Evolutionary conservation across 2,797 vertebrate genomes (phyloP).

Genomic region (Zenarchopterus dispar): DNA sequence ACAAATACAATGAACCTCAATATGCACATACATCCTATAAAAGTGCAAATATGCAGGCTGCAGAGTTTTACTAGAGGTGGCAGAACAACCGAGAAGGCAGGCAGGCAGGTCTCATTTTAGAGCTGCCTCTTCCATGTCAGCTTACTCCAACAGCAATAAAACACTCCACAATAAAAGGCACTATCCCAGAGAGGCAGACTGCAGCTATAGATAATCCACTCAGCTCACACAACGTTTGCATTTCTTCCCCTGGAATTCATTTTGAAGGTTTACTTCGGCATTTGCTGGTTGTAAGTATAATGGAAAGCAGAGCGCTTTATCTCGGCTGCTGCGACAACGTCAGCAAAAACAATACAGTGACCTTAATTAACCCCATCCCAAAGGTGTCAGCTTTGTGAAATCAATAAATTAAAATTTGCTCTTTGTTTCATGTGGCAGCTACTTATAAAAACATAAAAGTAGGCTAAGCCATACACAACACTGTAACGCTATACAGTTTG

Average conservation of each 20-base stretch:
- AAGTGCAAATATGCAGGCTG: slow-evolving; percentile 47
- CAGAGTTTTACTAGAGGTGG: slow-evolving; percentile 72
- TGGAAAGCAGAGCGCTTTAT: slow-evolving; percentile 60
- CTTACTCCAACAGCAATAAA: slow-evolving; percentile 82
- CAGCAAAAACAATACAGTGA: slow-evolving; percentile 61
- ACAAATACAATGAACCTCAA: slow-evolving; percentile 53
- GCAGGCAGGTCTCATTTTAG: slow-evolving; percentile 75
- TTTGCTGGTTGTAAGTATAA: slow-evolving; percentile 62
- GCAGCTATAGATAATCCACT: slow-evolving; percentile 80
- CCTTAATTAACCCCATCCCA: neutral
- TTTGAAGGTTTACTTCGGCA: slow-evolving; percentile 71
- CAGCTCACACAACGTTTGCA: slow-evolving; percentile 72
- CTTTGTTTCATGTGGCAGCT: slow-evolving; percentile 19
- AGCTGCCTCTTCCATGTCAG: slow-evolving; percentile 82
- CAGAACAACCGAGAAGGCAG: slow-evolving; percentile 72
- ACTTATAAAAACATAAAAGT: slow-evolving; percentile 12
- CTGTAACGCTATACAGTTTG: too few species aligned
- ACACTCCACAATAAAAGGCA: slow-evolving; percentile 84
- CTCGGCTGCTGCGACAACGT: slow-evolving; percentile 63
- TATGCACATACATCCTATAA: slow-evolving; percentile 40
- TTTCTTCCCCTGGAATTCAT: slow-evolving; percentile 75
- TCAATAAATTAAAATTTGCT: slow-evolving; percentile 17
- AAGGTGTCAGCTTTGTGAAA: slow-evolving; percentile 30
- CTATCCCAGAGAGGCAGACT: slow-evolving; percentile 75
- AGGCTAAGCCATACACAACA: too few species aligned